Evolutionary conservation across 1,140 invertebrate species (phyloP), one percentile per base, ranked within the genome.

Genomic region (Triops longicaudatus): DNA sequence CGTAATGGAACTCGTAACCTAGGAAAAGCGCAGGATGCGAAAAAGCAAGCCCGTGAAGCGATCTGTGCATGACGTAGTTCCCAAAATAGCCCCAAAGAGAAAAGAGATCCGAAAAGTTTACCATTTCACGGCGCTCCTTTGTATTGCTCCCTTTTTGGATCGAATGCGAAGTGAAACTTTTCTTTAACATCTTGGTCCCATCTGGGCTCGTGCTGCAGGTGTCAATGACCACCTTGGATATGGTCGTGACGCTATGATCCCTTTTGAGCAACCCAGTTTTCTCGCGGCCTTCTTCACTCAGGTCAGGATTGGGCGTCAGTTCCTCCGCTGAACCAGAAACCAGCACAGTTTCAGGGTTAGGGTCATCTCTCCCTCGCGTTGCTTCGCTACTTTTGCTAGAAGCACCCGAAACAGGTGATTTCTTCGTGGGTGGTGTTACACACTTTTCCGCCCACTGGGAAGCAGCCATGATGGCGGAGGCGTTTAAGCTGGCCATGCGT

Each of bases 401-500:
- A 12, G 26, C 27, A 9, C 12, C 27, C 17, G 22, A 44, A 26
- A 31, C 37, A 17, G 41, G 41, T 26, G 74, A 12, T 75, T 50
- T 75, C 17, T 63, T 63, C 10, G 42, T 27, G 42, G 42, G 74
- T 26, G 73, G 17, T 22, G 74, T 26, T 22, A 50, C 63, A 22
- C 26, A 63, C 42, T 28, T 75, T 43, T 75, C 74, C 41, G 74
- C 42, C 74, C 74, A 75, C 22, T 75, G 72, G 50, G 76, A 75
- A 26, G 94, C 94, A 1, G 94, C 93, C 79, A 97, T 86, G 80
- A 97, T 97, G 17, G 95, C 95, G 11, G 92, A 92, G 11, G 95
- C 95, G 84, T 97, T 97, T 26, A 97, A 84, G 82, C 92, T 95
- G 11, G 95, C 95, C 94, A 97, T 96, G 31, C 95, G 87, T 82